Base-by-base conservation (phyloP, 1,140 invertebrate species). In the Manduca sexta region DNA sequence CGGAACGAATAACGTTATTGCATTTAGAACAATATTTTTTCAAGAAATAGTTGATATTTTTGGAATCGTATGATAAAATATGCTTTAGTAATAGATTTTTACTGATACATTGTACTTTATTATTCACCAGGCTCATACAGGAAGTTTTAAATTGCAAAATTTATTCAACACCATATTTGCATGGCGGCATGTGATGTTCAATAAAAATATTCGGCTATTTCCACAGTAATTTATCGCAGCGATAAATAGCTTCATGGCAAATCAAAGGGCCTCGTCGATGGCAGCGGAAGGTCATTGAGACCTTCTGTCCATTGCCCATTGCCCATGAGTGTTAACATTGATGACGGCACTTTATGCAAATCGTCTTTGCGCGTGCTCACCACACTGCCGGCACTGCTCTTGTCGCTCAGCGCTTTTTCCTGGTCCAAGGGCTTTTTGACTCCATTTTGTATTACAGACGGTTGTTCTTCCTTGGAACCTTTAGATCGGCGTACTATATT, bases 321-420 rank as follows among this genome's bases (percentile, higher is more conserved):
- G 56, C 70, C 62, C 60, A 75, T 65, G 40, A 54, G 50, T 54
- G 58, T 64, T 72, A 68, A 54, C 67, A 77, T 74, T 74, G 70
- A 70, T 67, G 64, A 46, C 62, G 60, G 63, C 61, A 65, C 66
- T 69, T 26, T 80, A 79, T 80, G 74, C 73, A 77, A 83, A 77
- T 82, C 61, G 52, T 69, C 56, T 62, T 56, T 51, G 55, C 52
- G 50, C 58, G 60, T 58, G 52, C 44, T 48, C 44, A 45, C 14
- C 52, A 43, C 47, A 48, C 49, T 62, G 53, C 46, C 50, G 48
- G 50, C 37, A 42, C 30, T 45, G 21, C 5, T 18, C 34, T 39
- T 16, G 21, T 14, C 3, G 33, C 33, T 35, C 13, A 35, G 7
- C 33, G 33, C 21, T 26, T 26, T 3, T 26, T 5, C 21, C 4